Conservation (phyloP, 1,140 invertebrate genomes). For the Nasonia vitripennis region DNA sequence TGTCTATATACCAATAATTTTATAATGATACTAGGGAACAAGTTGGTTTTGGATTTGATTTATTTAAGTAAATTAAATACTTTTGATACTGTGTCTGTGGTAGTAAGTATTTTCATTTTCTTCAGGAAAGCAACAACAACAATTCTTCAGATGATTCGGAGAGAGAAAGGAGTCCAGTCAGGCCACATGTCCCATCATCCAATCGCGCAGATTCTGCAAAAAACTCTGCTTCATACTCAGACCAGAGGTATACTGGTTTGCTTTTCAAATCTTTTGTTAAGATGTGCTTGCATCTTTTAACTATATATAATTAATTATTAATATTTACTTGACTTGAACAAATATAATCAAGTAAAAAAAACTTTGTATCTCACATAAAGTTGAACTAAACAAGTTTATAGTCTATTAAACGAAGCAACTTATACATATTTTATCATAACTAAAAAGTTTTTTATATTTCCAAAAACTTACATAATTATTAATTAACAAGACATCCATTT, state of each 20-base stretch:
- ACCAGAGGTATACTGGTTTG: slow-evolving; percentile 73
- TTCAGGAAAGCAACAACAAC: slow-evolving; percentile 74
- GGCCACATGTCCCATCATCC: slow-evolving; percentile 41
- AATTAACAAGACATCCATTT: neutral
- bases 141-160: slow-evolving; percentile 68
- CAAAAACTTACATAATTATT: neutral
- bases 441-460: neutral
- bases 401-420: too few relatives aligned
- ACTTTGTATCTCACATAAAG: neutral
- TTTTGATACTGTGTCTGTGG: slow-evolving; percentile 3
- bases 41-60: slow-evolving; percentile 60
- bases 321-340: neutral
- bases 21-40: slow-evolving; percentile 40
- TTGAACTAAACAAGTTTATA: neutral
- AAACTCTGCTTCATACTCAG: slow-evolving; percentile 59
- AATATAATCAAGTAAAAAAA: too few relatives aligned
- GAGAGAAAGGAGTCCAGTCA: slow-evolving; percentile 63
- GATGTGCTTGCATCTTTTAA: neutral
- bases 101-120: slow-evolving; percentile 55
- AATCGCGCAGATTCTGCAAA: slow-evolving; percentile 57
- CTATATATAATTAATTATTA: neutral
- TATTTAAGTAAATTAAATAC: slow-evolving; percentile 57
- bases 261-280: slow-evolving; percentile 43
- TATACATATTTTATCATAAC: too few relatives aligned
- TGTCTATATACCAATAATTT: slow-evolving; percentile 7